A percentile compares a stretch with the other conserved stretches of the same genome.
Evolutionary conservation across 2,113 vertebrate genomes (phyloP).

Genomic region (Hippocampus guttulatus): DNA sequence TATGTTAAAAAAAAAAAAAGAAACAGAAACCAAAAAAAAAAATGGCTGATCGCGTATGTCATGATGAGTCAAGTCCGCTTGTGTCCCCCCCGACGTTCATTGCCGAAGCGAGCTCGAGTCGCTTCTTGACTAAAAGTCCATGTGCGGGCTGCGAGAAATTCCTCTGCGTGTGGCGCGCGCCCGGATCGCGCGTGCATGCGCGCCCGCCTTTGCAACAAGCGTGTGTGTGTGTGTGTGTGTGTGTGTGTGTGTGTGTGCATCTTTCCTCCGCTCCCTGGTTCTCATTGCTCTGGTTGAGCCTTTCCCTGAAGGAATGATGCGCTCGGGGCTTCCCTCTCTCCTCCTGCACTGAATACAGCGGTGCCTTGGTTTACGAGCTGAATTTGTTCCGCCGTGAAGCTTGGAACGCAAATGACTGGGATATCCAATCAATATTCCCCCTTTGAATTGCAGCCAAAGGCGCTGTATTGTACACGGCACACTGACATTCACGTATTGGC

Average conservation of each 20-base stretch:
- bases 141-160: slow-evolving; percentile 29
- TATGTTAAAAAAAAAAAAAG: background rate
- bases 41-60: background rate
- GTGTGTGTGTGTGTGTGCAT: background rate
- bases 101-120: background rate
- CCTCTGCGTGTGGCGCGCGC: slow-evolving; percentile 34
- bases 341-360: background rate
- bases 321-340: background rate
- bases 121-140: slow-evolving; percentile 25
- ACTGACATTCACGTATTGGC: too few relatives aligned
- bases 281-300: background rate
- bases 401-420: too few relatives aligned
- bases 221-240: background rate
- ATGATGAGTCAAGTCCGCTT: background rate
- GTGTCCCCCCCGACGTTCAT: background rate
- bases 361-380: background rate
- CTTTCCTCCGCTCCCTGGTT: background rate
- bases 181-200: background rate
- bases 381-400: background rate
- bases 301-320: background rate
- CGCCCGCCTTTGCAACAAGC: slow-evolving; percentile 6
- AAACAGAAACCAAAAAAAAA: background rate
- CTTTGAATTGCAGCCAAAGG: too few relatives aligned
- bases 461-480: too few relatives aligned
- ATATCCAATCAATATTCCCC: too few relatives aligned